Base-by-base conservation (phyloP, 2,797 vertebrate genomes). In the Sorex maritimensis region DNA sequence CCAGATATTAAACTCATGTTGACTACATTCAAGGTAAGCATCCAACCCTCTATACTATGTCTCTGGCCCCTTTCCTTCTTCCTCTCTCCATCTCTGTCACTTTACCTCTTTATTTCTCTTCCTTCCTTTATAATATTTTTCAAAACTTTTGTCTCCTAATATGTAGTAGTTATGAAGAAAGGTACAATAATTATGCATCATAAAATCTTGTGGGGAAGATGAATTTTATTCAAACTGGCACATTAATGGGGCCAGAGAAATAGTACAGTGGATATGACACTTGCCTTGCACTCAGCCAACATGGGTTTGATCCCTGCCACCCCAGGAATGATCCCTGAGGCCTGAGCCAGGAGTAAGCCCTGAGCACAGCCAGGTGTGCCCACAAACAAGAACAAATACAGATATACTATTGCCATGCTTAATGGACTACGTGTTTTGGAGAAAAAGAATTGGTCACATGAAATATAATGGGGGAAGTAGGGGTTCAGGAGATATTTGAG, bases 71-170 rank as follows among this genome's bases (percentile, higher is more conserved):
- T 15, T 88, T 30, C 7, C 17, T 14, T 4, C 30, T 4, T 34
- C 14, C 7, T 55, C 65, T 44, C 11, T 28, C 81, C 23, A 8
- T 11, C 63, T 41, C 24, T 4, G 63, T 12, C 12, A 2, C 49
- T 14, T 34, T 23, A 0, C 69, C 13, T 9, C 1, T 65, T 14
- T 52, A 30, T 9, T 11, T 44, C 71, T 12, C 11, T 3, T 11
- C 23, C 28, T 17, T 0, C 68, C 63, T 13, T 34, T 88, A 55
- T 65, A 55, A 30, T 23, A 46, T 95, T 93, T 84, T 75, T 82
- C 6, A 68, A 58, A 81, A 41, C n/a, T 74, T 38, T 23, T 28
- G n/a, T 71, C 74, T 71, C 38, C 23, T 68, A 30, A 12, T 44
- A 3, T 41, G 28, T 34, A n/a, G 4, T 15, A 85, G 38, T 75